A percentile compares a stretch with the other conserved stretches of the same genome.
Evolutionary conservation across 2,888 invertebrate species (phyloP).

Genomic region (Dryobota labecula): DNA sequence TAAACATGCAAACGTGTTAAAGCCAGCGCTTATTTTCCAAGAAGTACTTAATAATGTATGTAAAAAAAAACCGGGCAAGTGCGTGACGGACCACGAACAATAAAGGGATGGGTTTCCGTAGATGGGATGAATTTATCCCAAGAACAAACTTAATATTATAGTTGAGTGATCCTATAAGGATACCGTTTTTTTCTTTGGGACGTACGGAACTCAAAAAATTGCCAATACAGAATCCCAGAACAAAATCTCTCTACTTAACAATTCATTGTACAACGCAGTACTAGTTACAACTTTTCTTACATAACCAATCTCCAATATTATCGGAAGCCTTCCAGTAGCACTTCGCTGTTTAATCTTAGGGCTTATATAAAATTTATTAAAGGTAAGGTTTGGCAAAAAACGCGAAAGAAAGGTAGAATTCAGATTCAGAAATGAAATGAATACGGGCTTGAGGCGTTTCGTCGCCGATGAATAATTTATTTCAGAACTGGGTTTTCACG

Average conservation of each 20-base stretch:
- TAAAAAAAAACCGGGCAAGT: too few species aligned
- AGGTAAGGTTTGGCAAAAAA: constrained; percentile 85
- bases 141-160: too few species aligned
- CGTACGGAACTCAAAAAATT: too few species aligned
- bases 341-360: constrained; percentile 82
- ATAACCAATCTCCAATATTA: constrained; percentile 67
- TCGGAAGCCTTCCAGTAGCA: constrained; percentile 66
- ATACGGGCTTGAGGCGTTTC: constrained; percentile 89
- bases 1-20: background rate
- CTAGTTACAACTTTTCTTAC: constrained; percentile 60
- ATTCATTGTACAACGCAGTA: constrained; percentile 34
- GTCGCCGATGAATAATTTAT: constrained; percentile 91
- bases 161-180: too few species aligned
- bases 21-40: background rate
- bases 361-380: constrained; percentile 89
- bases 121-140: too few species aligned
- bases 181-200: too few species aligned
- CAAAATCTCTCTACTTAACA: constrained; percentile 9
- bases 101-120: too few species aligned
- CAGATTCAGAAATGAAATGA: constrained; percentile 90
- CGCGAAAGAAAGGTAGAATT: constrained; percentile 86
- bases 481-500: constrained; percentile 88
- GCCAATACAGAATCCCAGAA: background rate
- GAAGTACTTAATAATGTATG: background rate
- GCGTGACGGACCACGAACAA: too few species aligned